Percentiles rank a stretch among this genome's conserved stretches.
These are phyloP conservation scores for Nowickia ferox DNA, from an alignment of 2,888 invertebrate genomes.

Conservation along the genomic window DNA sequence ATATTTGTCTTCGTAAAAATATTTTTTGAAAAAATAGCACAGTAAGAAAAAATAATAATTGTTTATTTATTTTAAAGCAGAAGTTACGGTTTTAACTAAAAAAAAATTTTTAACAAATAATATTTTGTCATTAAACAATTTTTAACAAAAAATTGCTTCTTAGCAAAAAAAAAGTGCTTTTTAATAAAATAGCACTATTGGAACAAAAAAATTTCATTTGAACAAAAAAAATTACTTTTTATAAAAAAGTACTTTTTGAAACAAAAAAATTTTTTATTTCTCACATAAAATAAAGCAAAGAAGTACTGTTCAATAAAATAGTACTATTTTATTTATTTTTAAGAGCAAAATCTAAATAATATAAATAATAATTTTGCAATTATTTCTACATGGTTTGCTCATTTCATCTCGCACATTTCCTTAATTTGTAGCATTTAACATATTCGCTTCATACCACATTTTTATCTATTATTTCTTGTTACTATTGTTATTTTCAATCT, in stretches of 20 bases:
- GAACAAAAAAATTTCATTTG: neutral
- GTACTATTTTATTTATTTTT: neutral
- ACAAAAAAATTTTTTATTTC: neutral
- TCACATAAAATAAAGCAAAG: neutral
- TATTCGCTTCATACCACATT: neutral
- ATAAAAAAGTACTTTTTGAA: neutral
- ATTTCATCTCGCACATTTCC: neutral
- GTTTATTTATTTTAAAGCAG: neutral
- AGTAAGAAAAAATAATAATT: no score
- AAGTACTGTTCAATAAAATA: neutral
- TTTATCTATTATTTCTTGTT: conserved; percentile 32
- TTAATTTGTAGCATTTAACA: neutral
- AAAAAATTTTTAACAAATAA: neutral
- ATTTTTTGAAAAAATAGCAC: no score
- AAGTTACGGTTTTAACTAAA: neutral
- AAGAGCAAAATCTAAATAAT: neutral
- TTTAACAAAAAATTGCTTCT: neutral
- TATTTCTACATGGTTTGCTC: neutral
- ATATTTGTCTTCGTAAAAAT: no score
- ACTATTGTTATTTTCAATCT: conserved; percentile 15
- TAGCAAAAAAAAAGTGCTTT: neutral
- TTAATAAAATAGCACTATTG: neutral
- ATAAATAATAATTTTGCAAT: neutral
- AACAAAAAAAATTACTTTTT: neutral
- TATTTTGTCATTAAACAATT: neutral